A percentile compares a stretch with the other conserved stretches of the same genome.
phyloP scores from a whole-genome alignment of 2,797 vertebrate genomes.

The Periparus ater region DNA sequence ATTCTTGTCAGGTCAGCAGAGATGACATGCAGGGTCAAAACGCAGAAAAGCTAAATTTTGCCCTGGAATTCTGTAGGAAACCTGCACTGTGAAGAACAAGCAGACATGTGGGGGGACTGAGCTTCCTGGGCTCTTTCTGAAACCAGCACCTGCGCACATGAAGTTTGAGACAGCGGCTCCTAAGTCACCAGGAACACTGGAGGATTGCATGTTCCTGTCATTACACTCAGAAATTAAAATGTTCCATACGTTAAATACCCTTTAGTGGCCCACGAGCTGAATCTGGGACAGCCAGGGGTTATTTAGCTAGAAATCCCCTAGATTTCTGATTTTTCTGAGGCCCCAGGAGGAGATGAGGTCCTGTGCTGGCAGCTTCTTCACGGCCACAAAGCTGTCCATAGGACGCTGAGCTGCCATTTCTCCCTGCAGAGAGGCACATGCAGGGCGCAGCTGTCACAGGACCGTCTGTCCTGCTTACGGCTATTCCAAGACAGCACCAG shows the following conservation, averaged over 20 bases:
- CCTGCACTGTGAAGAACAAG: background rate
- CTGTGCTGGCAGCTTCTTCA: background rate
- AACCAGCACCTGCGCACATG: fast-evolving
- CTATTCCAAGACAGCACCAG: background rate
- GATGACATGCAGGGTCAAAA: background rate
- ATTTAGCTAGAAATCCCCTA: background rate
- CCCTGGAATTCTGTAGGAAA: background rate
- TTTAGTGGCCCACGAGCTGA: background rate
- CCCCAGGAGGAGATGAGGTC: background rate
- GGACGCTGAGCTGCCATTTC: background rate
- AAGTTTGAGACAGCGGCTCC: fast-evolving
- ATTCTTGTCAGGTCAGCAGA: background rate
- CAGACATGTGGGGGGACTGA: background rate
- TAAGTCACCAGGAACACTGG: background rate
- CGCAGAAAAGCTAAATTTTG: background rate
- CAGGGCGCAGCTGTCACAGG: background rate
- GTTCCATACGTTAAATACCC: background rate
- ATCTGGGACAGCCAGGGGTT: background rate
- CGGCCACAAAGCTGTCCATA: fast-evolving
- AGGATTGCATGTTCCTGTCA: fast-evolving
- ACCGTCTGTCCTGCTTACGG: fast-evolving
- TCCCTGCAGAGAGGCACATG: background rate
- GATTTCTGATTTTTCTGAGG: background rate
- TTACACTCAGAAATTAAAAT: background rate
- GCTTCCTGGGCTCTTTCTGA: background rate